Base-by-base conservation (phyloP, 2,888 invertebrate species). In the Catonia carolina region DNA sequence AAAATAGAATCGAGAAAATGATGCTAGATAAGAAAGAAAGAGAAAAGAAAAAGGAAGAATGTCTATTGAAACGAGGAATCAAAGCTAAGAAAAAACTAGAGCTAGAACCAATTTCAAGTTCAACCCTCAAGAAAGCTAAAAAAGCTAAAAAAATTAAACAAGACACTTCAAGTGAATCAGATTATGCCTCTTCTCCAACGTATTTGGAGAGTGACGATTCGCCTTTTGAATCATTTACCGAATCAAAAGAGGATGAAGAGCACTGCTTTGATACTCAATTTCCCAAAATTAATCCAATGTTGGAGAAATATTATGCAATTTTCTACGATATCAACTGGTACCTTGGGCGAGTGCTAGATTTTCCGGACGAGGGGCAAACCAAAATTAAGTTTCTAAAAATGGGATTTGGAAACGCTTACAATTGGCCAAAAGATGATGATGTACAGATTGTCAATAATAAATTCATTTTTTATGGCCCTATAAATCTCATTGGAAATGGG, bases 191-290 rank as follows among this genome's bases (percentile, higher is more conserved):
- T n/a, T n/a, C n/a, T n/a, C n/a, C n/a, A n/a, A n/a, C n/a, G n/a
- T n/a, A n/a, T n/a, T n/a, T n/a, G n/a, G n/a, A n/a, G n/a, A n/a
- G n/a, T n/a, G n/a, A n/a, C n/a, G n/a, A n/a, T n/a, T n/a, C n/a
- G n/a, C n/a, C n/a, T n/a, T n/a, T n/a, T n/a, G n/a, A n/a, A n/a
- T n/a, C n/a, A n/a, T n/a, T n/a, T n/a, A n/a, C 2, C 6, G 18
- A 61, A 42, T 56, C 39, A 27, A 61, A 57, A 56, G 42, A 49
- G 12, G 14, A 15, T 10, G 49, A 55, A 42, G 42, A 41, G n/a
- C n/a, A n/a, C n/a, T n/a, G n/a, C n/a, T n/a, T n/a, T n/a, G n/a
- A n/a, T n/a, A n/a, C n/a, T n/a, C n/a, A n/a, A n/a, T n/a, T n/a
- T n/a, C n/a, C 37, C 37, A 37, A 8, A 10, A 8, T 51, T 33